phyloP scores from a whole-genome alignment of 1,140 invertebrate genomes.

The Drosophila sp. region DNA sequence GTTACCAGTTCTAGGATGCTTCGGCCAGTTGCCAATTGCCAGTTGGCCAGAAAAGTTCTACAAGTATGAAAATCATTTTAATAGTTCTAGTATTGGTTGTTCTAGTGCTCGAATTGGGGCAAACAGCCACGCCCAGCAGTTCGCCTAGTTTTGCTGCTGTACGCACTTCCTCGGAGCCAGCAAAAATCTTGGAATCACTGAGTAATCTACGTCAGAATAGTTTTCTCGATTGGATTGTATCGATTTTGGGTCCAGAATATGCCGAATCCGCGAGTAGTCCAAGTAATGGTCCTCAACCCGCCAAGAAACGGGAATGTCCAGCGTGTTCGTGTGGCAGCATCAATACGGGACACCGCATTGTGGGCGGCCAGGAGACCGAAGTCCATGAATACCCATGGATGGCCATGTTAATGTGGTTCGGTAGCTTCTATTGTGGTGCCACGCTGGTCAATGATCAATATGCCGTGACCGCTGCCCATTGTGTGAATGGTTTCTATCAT shows the following conservation, averaged over 20 bases:
- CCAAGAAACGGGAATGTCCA: constrained; percentile 55
- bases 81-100: constrained; percentile 15
- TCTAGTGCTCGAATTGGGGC: constrained; percentile 21
- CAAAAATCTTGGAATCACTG: constrained; percentile 57
- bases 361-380: constrained; percentile 87
- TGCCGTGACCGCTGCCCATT: constrained; percentile 88
- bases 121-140: constrained; percentile 41
- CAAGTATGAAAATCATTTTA: constrained; percentile 42
- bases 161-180: constrained; percentile 50
- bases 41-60: constrained; percentile 61
- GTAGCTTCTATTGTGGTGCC: constrained; percentile 88
- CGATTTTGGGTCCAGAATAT: constrained; percentile 63
- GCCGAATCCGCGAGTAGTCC: constrained; percentile 34
- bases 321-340: constrained; percentile 85
- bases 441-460: constrained; percentile 86
- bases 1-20: constrained; percentile 35
- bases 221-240: constrained; percentile 68
- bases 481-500: constrained; percentile 88
- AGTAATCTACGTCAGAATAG: constrained; percentile 62
- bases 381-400: constrained; percentile 89
- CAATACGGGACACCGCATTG: constrained; percentile 86
- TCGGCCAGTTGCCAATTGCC: constrained; percentile 62
- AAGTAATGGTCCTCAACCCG: background rate
- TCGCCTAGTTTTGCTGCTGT: constrained; percentile 5
- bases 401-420: constrained; percentile 85